Evolutionary conservation across 37 sponge, comb jelly and placozoan genomes (phyloP), one percentile per base, ranked within the genome.

Genomic region (Halichondria panicea): DNA sequence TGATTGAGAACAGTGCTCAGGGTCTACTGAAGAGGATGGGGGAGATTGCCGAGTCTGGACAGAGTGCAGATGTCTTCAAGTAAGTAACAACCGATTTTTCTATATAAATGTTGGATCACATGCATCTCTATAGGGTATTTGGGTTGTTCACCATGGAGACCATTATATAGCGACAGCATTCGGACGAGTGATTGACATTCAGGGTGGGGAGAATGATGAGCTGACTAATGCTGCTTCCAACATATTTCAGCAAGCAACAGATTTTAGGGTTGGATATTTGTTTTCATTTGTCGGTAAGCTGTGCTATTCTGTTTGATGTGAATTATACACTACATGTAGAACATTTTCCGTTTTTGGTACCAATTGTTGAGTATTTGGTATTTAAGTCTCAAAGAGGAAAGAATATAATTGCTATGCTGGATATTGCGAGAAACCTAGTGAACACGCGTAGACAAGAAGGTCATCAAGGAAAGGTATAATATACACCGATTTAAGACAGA

Each of bases 111-210:
- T n/a, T n/a, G 28, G 28, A 22, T 22, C 28, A 12, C 28, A 12
- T 22, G 9, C 11, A 9, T 30, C 11, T 61, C 21, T 60, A 34
- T 27, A 89, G 89, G 32, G 52, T 43, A 9, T 84, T 57, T 76
- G 70, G 79, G 0, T 28, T 35, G 21, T 81, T 81, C 62, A 81
- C 86, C 42, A 80, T 90, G 82, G 91, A 90, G 63, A 79, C 88
- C 7, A 79, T 90, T 25, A 22, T n/a, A n/a, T 90, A 62, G 91
- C 86, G 19, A 76, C 69, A 30, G 91, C 81, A 9, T 90, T 90
- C 55, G 81, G 91, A 19, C 77, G 78, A 1, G 60, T 68, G 19
- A 42, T 81, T 34, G 53, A 73, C 31, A 8, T 81, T 21, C 72
- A 71, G 43, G 45, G 39, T 19, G 87, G 87, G 41, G 55, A 81